These are phyloP conservation scores for Hydrolagus affinis DNA, from an alignment of 2,113 vertebrate species.

Conservation along the genomic window DNA sequence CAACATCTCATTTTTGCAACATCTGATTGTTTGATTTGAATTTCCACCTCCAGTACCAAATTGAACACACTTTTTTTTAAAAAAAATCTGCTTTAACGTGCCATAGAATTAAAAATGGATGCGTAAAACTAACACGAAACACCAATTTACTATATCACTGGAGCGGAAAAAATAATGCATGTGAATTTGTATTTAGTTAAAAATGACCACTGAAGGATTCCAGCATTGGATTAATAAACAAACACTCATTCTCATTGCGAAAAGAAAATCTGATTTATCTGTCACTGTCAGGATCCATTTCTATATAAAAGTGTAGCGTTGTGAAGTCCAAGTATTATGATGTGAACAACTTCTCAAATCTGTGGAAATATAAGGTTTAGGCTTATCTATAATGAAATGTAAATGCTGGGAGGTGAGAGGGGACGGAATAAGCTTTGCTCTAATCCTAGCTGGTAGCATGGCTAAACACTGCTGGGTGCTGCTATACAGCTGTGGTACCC, in stretches of 20 bases:
- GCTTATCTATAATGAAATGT: slow-evolving; percentile 25
- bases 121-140: not conserved
- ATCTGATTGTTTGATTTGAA: too few species aligned
- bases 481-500: not conserved
- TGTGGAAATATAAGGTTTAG: not conserved
- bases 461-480: not conserved
- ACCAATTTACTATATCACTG: not conserved
- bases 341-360: not conserved
- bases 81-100: not conserved
- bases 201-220: not conserved
- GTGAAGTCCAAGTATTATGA: not conserved
- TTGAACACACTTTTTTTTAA: not conserved
- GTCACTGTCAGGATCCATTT: not conserved
- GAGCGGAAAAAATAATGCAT: not conserved
- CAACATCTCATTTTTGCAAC: too few species aligned
- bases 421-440: not conserved
- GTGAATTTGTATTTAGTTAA: not conserved
- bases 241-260: not conserved
- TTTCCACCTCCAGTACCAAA: not conserved
- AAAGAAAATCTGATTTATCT: not conserved
- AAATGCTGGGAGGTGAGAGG: slow-evolving; percentile 18
- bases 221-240: too few species aligned
- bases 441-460: not conserved
- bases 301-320: not conserved
- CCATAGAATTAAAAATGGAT: not conserved